Percentiles rank a stretch among this genome's conserved stretches.
phyloP scores from a whole-genome alignment of 1,140 invertebrate species.

The Zaprionus inermis region DNA sequence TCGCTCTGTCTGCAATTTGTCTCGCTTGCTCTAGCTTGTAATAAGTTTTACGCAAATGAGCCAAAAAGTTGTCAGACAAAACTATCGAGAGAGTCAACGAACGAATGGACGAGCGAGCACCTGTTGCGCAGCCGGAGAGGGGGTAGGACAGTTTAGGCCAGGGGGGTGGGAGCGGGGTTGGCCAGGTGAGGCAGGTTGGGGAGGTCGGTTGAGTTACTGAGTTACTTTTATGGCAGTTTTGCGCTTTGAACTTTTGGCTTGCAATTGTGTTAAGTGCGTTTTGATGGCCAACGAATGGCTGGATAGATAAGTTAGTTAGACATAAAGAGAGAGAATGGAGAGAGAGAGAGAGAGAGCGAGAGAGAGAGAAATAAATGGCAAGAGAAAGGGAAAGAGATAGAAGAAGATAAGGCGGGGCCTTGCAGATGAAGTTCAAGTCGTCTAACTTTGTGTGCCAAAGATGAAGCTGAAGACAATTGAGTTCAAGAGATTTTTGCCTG shows the following conservation, averaged over 20 bases:
- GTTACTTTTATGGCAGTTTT: slow-evolving; percentile 71
- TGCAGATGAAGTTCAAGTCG: slow-evolving; percentile 3
- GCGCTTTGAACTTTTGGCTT: slow-evolving; percentile 71
- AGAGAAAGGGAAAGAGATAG: not conserved
- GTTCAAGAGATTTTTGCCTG: slow-evolving; percentile 5
- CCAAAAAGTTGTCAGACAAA: slow-evolving; percentile 67
- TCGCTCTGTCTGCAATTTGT: not conserved
- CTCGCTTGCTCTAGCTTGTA: slow-evolving; percentile 3
- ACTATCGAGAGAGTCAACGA: slow-evolving; percentile 57
- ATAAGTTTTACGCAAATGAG: slow-evolving; percentile 74
- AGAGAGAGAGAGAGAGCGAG: not conserved
- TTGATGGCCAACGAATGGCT: slow-evolving; percentile 70
- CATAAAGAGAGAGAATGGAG: not conserved
- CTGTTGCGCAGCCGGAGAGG: slow-evolving; percentile 43
- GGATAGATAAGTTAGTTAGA: slow-evolving; percentile 25
- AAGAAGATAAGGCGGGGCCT: not conserved
- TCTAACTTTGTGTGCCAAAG: not conserved
- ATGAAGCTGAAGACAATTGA: slow-evolving; percentile 30
- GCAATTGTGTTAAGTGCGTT: slow-evolving; percentile 79
- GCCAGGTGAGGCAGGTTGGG: not conserved
- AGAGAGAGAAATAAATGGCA: not conserved
- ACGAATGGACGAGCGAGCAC: slow-evolving; percentile 47
- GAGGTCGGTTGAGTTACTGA: slow-evolving; percentile 46
- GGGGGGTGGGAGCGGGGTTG: not conserved
- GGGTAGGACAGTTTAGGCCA: not conserved